Evolutionary conservation across 64 coral and sea anemone genomes (phyloP), one percentile per base, ranked within the genome.

Genomic region (Actinia tenebrosa): DNA sequence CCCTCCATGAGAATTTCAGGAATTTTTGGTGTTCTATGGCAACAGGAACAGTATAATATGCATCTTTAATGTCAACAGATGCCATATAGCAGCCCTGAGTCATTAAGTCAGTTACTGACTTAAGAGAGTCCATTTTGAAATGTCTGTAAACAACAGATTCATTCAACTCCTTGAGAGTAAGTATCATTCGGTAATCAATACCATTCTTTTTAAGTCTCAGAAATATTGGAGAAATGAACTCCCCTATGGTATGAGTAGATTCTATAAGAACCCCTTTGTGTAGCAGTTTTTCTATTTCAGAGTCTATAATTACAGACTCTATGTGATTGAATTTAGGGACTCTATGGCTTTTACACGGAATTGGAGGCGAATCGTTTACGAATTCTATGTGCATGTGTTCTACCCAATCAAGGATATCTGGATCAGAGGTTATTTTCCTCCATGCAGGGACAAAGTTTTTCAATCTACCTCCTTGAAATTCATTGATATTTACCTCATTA

Each of bases 51-150:
- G 82, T 75, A 56, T 77, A 90, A 19, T 84, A 77, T 20, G 89
- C 81, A 85, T 84, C 64, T 54, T 71, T 90, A 3, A 85, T 84
- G n/a, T 90, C 89, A 7, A 46, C 89, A 3, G 82, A 90, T 43
- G 64, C 23, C 82, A 60, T 90, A 47, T 30, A 85, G 8, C 45
- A 84, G 19, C 83, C 82, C 54, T 54, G 64, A 4, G 45, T 85
- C 47, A 58, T 84, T 26, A 90, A 18, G 16, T 83, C 61, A 50
- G 62, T 83, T 4, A 83, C 61, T 64, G 58, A 83, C 7, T 82
- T 83, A 6, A 89, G 43, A 23, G 79, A 84, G n/a, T 90, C 89
- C 89, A 90, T 90, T 77, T 85, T 90, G 27, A 84, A 90, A 30
- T 90, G 89, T 37, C 20, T 30, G 61, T 84, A 90, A 2, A 79